Base-by-base conservation (phyloP, 2,888 invertebrate species). In the Teleiodes luculella region DNA sequence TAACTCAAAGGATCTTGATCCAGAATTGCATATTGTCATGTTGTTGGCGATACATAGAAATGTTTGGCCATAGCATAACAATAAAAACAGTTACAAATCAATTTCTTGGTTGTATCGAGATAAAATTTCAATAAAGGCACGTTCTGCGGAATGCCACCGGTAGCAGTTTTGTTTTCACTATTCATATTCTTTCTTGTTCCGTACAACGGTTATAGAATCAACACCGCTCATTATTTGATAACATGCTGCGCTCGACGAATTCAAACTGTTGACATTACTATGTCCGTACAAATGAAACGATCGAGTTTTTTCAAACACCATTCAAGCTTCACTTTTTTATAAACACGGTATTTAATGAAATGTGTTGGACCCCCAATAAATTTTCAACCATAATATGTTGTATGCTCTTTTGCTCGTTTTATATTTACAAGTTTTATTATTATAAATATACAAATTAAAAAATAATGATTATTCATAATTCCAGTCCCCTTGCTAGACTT, bases 41-140 rank as follows among this genome's bases (percentile, higher is more conserved):
- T 24, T 4, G 24, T 24, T 24, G 24, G 3, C 6, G 24, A 24
- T 24, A n/a, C 24, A 6, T 24, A 24, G 3, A 6, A 24, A 24
- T 24, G 24, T 24, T 24, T 4, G 24, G 24, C 24, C 24, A 24
- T 41, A 20, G 18, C 20, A 20, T n/a, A 41, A 6, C 60, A 63
- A 63, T 66, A 63, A 67, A 43, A 67, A 67, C 60, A 66, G 20
- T 65, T 64, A 68, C 61, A 55, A 65, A 67, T 66, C 67, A 70
- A 64, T 65, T 61, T 61, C 64, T 66, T 62, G 60, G 54, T 63
- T 54, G 63, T 56, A 47, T 59, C 67, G 59, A 72, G 83, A 86
- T 85, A 81, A 85, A 76, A 86, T 71, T 74, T 74, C 78, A 67
- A 83, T 85, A 81, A 86, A 85, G 83, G 78, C 80, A 80, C 80